Evolutionary conservation across 2,113 vertebrate genomes (phyloP).

Genomic region (Pogona vitticeps): DNA sequence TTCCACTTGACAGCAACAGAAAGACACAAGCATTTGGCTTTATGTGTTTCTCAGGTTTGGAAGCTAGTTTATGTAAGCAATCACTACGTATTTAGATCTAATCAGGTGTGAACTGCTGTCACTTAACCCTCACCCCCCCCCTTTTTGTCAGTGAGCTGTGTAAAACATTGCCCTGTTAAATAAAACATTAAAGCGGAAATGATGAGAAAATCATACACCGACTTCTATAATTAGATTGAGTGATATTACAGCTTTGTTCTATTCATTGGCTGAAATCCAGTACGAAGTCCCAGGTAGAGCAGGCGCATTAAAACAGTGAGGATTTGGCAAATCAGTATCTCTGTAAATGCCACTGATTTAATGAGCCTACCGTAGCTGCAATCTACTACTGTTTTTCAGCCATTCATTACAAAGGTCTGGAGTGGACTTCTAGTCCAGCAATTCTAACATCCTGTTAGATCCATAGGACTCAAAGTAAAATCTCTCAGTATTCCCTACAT

Average conservation of each 20-base stretch:
- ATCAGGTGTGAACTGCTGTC: background rate
- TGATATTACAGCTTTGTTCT: no score
- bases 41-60: background rate
- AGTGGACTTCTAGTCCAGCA: no score
- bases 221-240: background rate
- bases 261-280: no score
- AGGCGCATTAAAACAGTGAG: no score
- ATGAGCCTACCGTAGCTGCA: no score
- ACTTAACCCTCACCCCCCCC: background rate
- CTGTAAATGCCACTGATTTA: no score
- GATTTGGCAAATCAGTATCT: no score
- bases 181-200: background rate
- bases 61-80: conserved; percentile 8
- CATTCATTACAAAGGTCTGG: background rate
- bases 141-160: background rate
- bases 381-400: no score
- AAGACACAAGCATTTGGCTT: conserved; percentile 44
- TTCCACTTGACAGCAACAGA: conserved; percentile 46
- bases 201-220: background rate
- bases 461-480: no score
- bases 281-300: no score
- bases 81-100: conserved; percentile 3
- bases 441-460: background rate
- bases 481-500: no score
- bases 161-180: background rate